phyloP scores from a whole-genome alignment of 2,888 invertebrate genomes.

The Tenthredo scrophulariae region DNA sequence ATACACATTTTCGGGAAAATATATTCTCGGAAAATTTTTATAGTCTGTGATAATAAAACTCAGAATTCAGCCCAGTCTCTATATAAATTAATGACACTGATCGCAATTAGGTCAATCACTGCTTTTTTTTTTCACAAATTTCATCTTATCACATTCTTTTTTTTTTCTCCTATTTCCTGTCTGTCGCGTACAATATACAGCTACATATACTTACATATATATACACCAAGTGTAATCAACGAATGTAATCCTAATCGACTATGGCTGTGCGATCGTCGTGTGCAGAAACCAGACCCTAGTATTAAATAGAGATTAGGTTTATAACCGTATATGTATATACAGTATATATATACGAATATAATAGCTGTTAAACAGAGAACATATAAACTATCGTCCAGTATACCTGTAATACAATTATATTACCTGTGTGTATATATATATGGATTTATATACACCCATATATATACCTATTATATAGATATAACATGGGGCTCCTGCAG shows the following conservation, averaged over 20 bases:
- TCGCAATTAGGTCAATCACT: too few species aligned
- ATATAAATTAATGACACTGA: too few species aligned
- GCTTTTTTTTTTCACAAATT: too few species aligned
- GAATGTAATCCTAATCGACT: not conserved
- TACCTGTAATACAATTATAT: too few species aligned
- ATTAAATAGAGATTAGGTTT: conserved; percentile 54
- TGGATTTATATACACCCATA: too few species aligned
- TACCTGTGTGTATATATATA: too few species aligned
- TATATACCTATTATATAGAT: too few species aligned
- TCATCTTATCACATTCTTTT: not conserved
- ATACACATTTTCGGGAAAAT: too few species aligned
- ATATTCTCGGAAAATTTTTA: too few species aligned
- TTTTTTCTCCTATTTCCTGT: not conserved
- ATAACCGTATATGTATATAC: not conserved
- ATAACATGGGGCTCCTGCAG: not conserved
- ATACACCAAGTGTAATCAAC: not conserved
- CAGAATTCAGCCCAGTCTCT: too few species aligned
- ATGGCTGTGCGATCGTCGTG: not conserved
- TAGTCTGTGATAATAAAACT: too few species aligned
- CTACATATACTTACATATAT: not conserved
- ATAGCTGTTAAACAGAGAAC: not conserved
- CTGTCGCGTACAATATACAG: not conserved
- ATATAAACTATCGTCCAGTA: too few species aligned
- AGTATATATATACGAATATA: not conserved
- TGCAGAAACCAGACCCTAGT: conserved; percentile 48